phyloP scores from a whole-genome alignment of 1,140 invertebrate species.

The Drosophila gunungcola region DNA sequence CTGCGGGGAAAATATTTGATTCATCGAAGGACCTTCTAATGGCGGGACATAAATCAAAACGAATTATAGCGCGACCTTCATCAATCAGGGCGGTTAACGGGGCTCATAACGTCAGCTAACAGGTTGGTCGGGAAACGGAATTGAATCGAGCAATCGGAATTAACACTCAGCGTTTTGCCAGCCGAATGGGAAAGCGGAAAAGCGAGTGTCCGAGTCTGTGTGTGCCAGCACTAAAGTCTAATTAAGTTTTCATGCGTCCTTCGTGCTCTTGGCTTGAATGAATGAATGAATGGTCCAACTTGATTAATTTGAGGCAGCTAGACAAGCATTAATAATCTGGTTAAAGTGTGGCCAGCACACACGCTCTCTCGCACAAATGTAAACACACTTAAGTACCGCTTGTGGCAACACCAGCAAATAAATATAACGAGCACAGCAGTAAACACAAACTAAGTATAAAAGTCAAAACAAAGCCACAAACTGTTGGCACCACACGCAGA shows the following conservation, averaged over 20 bases:
- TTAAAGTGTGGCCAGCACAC: slow-evolving; percentile 71
- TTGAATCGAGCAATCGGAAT: slow-evolving; percentile 14
- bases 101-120: slow-evolving; percentile 35
- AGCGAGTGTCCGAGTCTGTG: neutral
- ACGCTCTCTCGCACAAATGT: slow-evolving; percentile 38
- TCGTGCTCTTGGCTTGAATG: slow-evolving; percentile 50
- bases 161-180: slow-evolving; percentile 26
- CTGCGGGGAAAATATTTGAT: too few species aligned
- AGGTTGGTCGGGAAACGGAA: slow-evolving; percentile 19
- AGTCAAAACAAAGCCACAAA: slow-evolving; percentile 82
- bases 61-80: slow-evolving; percentile 42
- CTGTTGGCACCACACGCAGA: slow-evolving; percentile 62
- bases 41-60: slow-evolving; percentile 48
- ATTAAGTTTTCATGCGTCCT: slow-evolving; percentile 77
- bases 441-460: slow-evolving; percentile 82
- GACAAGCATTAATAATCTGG: slow-evolving; percentile 82
- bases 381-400: slow-evolving; percentile 80
- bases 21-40: slow-evolving; percentile 38
- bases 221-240: slow-evolving; percentile 69
- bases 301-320: slow-evolving; percentile 80
- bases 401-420: slow-evolving; percentile 66
- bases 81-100: slow-evolving; percentile 40
- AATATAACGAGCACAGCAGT: slow-evolving; percentile 57
- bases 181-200: slow-evolving; percentile 5
- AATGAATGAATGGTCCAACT: slow-evolving; percentile 82